Conservation (phyloP, 2,797 vertebrate genomes). For the Catostomus latipinnis region DNA sequence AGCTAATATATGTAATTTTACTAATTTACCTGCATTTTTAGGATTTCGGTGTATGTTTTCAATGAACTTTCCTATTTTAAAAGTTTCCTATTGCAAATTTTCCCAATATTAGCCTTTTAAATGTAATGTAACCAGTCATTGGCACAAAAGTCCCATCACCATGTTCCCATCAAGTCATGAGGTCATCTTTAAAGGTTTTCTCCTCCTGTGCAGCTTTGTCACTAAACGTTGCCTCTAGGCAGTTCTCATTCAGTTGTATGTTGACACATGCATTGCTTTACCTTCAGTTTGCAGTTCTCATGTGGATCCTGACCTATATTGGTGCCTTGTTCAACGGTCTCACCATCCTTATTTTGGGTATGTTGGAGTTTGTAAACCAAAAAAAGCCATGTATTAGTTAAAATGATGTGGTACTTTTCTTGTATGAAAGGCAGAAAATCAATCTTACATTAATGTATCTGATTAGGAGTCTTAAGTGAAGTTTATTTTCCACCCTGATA, state of each 20-base stretch:
- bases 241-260: not conserved
- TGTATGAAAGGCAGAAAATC: not conserved
- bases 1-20: too few relatives aligned
- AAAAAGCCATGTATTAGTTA: too few relatives aligned
- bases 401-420: not conserved
- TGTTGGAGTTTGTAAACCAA: conserved; percentile 40
- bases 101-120: too few relatives aligned
- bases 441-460: not conserved
- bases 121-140: too few relatives aligned
- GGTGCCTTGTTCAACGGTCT: conserved; percentile 83
- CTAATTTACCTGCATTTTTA: too few relatives aligned
- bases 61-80: too few relatives aligned
- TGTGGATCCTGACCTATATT: conserved; percentile 84
- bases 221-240: not conserved
- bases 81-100: too few relatives aligned
- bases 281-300: conserved; percentile 77
- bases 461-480: too few relatives aligned
- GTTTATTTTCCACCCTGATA: not conserved
- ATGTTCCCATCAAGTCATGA: too few relatives aligned
- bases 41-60: too few relatives aligned
- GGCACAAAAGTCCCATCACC: too few relatives aligned
- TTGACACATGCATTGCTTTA: not conserved
- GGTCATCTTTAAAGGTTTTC: not conserved
- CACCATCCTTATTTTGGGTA: conserved; percentile 84
- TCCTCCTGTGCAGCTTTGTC: not conserved